phyloP scores from a whole-genome alignment of 2,888 invertebrate species.

The Eudemis profundana region DNA sequence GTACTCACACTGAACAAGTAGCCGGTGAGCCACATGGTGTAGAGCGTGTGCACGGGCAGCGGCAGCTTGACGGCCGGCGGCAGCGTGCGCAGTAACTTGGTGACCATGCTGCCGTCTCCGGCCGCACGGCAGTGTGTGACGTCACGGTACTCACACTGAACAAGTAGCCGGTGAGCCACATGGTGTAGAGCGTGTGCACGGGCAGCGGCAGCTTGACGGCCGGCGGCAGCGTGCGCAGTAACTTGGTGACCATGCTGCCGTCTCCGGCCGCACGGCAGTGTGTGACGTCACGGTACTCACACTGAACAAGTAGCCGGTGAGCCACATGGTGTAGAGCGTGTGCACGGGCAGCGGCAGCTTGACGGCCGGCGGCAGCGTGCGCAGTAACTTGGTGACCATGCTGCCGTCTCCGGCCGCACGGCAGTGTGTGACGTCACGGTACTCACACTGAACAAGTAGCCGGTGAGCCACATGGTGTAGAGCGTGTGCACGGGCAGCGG shows the following conservation, averaged over 20 bases:
- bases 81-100: neutral
- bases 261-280: too few species aligned
- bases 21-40: conserved; percentile 4
- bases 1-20: conserved; percentile 1
- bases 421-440: too few species aligned
- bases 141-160: neutral
- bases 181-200: conserved; percentile 5
- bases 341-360: neutral
- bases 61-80: neutral
- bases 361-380: neutral
- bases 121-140: too few species aligned
- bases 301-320: conserved; percentile 2
- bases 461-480: conserved; percentile 2
- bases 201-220: neutral
- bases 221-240: neutral
- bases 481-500: too few species aligned
- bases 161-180: conserved; percentile 5
- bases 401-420: neutral
- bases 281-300: neutral
- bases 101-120: neutral
- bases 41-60: neutral
- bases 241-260: neutral
- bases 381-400: neutral
- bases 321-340: conserved; percentile 9
- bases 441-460: too few species aligned